These are phyloP conservation scores for Coenonympha glycerion DNA, from an alignment of 2,888 invertebrate genomes.

Conservation along the genomic window DNA sequence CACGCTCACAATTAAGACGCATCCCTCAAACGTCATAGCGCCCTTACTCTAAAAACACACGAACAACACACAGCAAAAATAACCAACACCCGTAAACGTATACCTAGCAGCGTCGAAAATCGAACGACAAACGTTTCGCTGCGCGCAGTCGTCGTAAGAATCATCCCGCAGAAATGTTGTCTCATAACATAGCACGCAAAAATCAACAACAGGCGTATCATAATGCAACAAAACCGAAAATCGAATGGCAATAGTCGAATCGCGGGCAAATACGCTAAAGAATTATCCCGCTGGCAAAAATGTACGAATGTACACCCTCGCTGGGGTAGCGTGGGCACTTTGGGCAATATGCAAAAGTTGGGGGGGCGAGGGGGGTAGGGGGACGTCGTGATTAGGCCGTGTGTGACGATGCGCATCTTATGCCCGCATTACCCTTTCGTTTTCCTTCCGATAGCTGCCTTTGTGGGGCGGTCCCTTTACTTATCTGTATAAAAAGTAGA, in stretches of 20 bases:
- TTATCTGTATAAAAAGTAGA: conserved; percentile 58
- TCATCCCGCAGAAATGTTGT: conserved; percentile 30
- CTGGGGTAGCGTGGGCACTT: conserved; percentile 64
- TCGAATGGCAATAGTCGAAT: conserved; percentile 31
- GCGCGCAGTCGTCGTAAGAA: conserved; percentile 30
- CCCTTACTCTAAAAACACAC: conserved; percentile 33
- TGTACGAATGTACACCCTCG: conserved; percentile 52
- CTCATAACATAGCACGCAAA: conserved; percentile 27
- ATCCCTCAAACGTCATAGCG: conserved; percentile 67
- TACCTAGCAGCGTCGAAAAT: conserved; percentile 34
- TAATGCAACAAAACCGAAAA: conserved; percentile 34
- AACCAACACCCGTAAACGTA: conserved; percentile 26
- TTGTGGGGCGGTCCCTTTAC: conserved; percentile 56
- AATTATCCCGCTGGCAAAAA: conserved; percentile 49
- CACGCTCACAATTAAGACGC: conserved; percentile 69
- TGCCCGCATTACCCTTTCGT: conserved; percentile 76
- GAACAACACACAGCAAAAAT: conserved; percentile 20
- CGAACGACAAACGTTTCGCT: conserved; percentile 21
- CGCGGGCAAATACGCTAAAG: conserved; percentile 37
- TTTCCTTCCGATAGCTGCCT: conserved; percentile 75
- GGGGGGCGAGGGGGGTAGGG: conserved; percentile 45
- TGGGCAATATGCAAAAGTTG: conserved; percentile 74
- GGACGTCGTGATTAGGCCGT: conserved; percentile 70
- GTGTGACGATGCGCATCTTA: conserved; percentile 76
- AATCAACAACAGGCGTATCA: conserved; percentile 30